Base-by-base conservation (phyloP, 2,113 vertebrate genomes). In the Serinus canaria region DNA sequence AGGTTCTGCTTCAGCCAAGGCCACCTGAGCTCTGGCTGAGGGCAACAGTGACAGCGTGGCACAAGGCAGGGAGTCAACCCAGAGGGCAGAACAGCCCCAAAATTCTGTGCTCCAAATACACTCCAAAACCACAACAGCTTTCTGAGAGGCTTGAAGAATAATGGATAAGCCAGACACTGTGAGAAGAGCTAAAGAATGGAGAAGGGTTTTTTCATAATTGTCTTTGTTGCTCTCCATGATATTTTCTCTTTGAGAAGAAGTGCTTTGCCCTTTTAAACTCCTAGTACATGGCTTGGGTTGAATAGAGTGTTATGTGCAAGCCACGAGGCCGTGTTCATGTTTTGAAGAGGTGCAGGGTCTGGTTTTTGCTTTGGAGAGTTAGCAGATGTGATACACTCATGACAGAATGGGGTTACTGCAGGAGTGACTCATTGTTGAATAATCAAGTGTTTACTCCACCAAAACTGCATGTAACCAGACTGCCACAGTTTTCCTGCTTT, bases 401-500 rank as follows among this genome's bases (percentile, higher is more conserved):
- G 96, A 97, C 97, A 97, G 97, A 97, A 97, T 96, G 96, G 91
- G 97, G 97, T 97, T 96, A 97, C 94, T 95, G 96, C 95, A 93
- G 89, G 85, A 94, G 79, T 97, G 95, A 96, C 93, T 97, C 97
- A 97, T 44, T 91, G 94, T 97, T 92, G 87, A 95, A 95, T 97
- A 96, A 97, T 96, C 90, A 83, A 97, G 94, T 97, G 96, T 97
- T 97, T 96, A 96, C 88, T 95, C 90, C 74, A 95, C 72, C 93
- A 92, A 95, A 96, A 87, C 92, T 69, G 86, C 90, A 91, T 75
- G 93, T 89, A 97, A 94, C 84, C 9, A 30, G 92, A 94, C 90
- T 95, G 93, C 94, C 94, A 96, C 95, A 74, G 89, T 91, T 95
- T 82, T 70, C 17, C 73, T 87, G 79, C 94, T 94, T 85, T 96